Percentiles rank a stretch among this genome's conserved stretches.
Evolutionary conservation across 2,888 invertebrate genomes (phyloP).

Genomic region (Trachelus stipa): DNA sequence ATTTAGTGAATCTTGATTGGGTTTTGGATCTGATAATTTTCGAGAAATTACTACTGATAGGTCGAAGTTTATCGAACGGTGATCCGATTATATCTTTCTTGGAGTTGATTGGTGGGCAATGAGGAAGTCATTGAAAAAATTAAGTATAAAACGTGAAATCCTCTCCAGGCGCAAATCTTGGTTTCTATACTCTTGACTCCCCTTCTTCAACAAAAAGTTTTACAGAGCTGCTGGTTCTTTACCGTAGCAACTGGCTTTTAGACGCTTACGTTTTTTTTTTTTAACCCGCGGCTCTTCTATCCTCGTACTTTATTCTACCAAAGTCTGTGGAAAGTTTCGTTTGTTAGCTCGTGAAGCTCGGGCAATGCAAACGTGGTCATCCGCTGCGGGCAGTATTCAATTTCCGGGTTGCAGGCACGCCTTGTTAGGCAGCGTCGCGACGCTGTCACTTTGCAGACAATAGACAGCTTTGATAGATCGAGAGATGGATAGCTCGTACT

Average conservation of each 20-base stretch:
- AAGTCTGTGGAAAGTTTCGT: constrained; percentile 19
- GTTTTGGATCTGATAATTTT: not conserved
- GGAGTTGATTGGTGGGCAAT: not conserved
- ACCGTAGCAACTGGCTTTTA: not conserved
- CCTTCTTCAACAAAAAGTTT: not conserved
- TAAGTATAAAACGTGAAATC: not conserved
- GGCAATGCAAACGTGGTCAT: constrained; percentile 20
- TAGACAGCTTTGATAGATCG: constrained; percentile 23
- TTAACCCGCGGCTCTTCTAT: not conserved
- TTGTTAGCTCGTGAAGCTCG: constrained; percentile 23
- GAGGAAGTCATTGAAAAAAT: not conserved
- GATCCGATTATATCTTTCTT: constrained; percentile 45
- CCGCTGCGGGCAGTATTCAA: constrained; percentile 48
- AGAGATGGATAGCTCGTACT: constrained; percentile 19
- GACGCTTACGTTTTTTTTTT: not conserved
- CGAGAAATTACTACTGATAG: not conserved
- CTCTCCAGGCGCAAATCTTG: not conserved
- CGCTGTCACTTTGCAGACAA: constrained; percentile 35
- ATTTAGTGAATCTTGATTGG: not conserved
- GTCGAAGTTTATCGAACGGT: constrained; percentile 18
- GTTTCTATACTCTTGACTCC: not conserved
- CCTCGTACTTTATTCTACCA: not conserved
- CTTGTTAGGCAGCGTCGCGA: constrained; percentile 22
- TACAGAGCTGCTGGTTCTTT: not conserved
- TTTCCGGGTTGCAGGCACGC: constrained; percentile 44